Conservation (phyloP, 2,797 vertebrate genomes). For the Xerus rutilus region DNA sequence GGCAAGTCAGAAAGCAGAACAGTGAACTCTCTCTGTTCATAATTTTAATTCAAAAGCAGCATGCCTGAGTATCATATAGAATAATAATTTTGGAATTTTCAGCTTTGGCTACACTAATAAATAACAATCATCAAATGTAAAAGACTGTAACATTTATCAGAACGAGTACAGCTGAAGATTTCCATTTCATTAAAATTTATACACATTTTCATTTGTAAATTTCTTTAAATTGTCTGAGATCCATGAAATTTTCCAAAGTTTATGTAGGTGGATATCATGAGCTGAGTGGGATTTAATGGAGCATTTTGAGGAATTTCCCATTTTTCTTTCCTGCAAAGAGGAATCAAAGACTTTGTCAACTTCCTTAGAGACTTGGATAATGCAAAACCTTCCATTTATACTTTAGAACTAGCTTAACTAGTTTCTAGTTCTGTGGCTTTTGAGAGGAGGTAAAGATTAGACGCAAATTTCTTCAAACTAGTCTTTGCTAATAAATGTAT, state of each 20-base stretch:
- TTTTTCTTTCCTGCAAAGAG: conserved; percentile 13
- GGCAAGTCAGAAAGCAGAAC: background rate
- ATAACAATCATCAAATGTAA: conserved; percentile 12
- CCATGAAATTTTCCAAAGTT: background rate
- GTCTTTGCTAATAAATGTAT: background rate
- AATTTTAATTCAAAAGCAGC: background rate
- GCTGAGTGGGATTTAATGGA: background rate
- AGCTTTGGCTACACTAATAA: background rate
- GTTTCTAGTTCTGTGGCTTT: background rate
- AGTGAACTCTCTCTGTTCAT: background rate
- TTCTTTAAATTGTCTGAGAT: conserved; percentile 21
- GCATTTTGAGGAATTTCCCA: background rate
- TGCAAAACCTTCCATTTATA: background rate
- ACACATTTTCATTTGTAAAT: conserved; percentile 2
- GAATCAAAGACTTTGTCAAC: background rate
- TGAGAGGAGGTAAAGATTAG: background rate
- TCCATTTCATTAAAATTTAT: conserved; percentile 36
- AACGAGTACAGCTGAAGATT: conserved; percentile 21
- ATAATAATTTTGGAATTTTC: conserved; percentile 25
- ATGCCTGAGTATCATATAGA: background rate
- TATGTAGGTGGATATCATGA: background rate
- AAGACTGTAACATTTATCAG: background rate
- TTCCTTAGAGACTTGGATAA: background rate
- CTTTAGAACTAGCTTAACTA: background rate
- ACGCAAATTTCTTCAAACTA: background rate